A percentile compares a stretch with the other conserved stretches of the same genome.
Evolutionary conservation across 2,888 invertebrate species (phyloP).

Genomic region (Leistus spinibarbis): DNA sequence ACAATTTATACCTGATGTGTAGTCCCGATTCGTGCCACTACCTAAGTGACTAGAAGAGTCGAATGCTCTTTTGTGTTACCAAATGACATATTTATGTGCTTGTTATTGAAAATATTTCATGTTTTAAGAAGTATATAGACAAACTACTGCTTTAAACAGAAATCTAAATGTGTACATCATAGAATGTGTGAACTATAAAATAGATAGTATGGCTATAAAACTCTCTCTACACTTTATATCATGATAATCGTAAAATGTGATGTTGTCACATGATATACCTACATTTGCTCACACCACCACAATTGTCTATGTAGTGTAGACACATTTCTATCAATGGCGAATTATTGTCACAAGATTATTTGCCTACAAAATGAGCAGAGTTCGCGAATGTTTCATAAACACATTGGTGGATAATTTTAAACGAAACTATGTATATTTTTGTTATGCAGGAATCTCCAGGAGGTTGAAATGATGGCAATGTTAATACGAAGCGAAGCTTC

Average conservation of each 20-base stretch:
- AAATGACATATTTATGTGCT: too few species aligned
- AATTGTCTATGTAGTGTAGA: slow-evolving; percentile 19
- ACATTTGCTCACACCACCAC: slow-evolving; percentile 29
- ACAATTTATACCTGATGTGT: too few species aligned
- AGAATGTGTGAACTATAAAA: slow-evolving; percentile 39
- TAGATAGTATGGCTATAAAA: slow-evolving; percentile 25
- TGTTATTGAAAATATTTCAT: too few species aligned
- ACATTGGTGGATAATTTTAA: not conserved
- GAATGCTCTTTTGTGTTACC: too few species aligned
- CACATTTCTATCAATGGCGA: not conserved
- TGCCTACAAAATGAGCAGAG: not conserved
- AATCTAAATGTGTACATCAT: slow-evolving; percentile 30
- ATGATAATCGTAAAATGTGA: slow-evolving; percentile 33
- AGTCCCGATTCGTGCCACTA: too few species aligned
- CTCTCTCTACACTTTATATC: slow-evolving; percentile 30
- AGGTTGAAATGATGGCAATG: not conserved
- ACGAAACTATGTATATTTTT: not conserved
- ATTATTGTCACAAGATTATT: not conserved
- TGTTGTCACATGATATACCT: slow-evolving; percentile 14
- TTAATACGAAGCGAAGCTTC: not conserved
- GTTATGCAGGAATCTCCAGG: not conserved
- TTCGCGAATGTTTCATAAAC: not conserved
- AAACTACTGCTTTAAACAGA: not conserved
- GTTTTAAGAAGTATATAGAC: not conserved
- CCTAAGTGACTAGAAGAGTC: too few species aligned